Evolutionary conservation across 2,797 vertebrate species (phyloP).

Genomic region (Anabas testudineus): DNA sequence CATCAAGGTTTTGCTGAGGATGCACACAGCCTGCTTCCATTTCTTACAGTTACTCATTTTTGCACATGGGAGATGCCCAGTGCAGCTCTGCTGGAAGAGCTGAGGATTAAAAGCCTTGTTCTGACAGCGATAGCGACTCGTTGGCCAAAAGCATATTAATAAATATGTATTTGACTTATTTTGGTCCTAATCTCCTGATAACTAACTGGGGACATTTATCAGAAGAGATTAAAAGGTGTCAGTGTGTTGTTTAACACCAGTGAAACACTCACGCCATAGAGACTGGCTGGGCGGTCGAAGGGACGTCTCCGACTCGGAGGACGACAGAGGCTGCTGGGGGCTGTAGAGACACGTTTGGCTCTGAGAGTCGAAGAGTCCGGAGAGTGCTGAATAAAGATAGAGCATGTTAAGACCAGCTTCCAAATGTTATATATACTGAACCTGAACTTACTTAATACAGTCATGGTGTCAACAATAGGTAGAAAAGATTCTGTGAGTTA

Average conservation of each 20-base stretch:
- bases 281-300: conserved; percentile 85
- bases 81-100: not conserved
- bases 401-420: not conserved
- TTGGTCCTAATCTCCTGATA: not conserved
- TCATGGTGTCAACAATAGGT: not conserved
- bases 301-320: conserved; percentile 79
- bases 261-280: conserved; percentile 91
- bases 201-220: not conserved
- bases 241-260: not conserved
- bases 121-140: not conserved
- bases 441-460: not conserved
- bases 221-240: not conserved
- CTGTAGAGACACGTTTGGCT: conserved; percentile 87
- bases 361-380: conserved; percentile 90
- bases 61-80: conserved; percentile 18
- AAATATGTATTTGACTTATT: not conserved
- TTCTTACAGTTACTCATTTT: conserved; percentile 1
- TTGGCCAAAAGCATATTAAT: not conserved
- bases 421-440: not conserved
- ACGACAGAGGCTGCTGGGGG: conserved; percentile 85
- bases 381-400: conserved; percentile 71
- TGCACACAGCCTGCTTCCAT: not conserved
- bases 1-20: conserved; percentile 12
- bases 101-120: conserved; percentile 18
- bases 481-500: not conserved